Evolutionary conservation across 2,113 vertebrate species (phyloP).

Genomic region (Sitta europaea): DNA sequence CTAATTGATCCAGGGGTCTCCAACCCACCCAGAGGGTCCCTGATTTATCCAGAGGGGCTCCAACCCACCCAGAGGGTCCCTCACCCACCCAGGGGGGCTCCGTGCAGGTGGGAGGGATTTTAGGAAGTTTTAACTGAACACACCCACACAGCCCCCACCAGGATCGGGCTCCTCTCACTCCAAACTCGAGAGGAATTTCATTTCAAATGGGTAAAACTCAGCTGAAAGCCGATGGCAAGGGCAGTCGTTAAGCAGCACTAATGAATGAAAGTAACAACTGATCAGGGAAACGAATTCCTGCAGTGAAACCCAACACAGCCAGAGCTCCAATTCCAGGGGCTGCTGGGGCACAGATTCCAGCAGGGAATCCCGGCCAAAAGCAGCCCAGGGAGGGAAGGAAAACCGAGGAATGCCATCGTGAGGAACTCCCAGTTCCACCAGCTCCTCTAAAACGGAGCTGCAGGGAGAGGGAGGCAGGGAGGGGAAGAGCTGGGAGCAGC

Average conservation of each 20-base stretch:
- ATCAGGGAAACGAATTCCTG: background rate
- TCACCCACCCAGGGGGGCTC: too few relatives aligned
- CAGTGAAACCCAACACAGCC: background rate
- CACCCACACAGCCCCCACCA: background rate
- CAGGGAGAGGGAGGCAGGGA: background rate
- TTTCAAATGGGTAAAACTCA: background rate
- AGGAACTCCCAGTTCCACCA: conserved; percentile 13
- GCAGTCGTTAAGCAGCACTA: background rate
- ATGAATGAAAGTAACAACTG: background rate
- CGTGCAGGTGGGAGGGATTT: background rate
- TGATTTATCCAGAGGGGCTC: too few relatives aligned
- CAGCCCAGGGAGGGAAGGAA: background rate
- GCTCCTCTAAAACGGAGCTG: background rate
- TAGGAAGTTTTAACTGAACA: too few relatives aligned
- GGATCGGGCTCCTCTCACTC: background rate
- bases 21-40: too few relatives aligned
- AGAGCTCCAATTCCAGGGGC: background rate
- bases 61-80: too few relatives aligned
- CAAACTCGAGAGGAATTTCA: background rate
- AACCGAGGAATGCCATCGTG: background rate
- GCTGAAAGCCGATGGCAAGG: background rate
- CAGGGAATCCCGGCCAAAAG: too few relatives aligned
- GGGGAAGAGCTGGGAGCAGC: conserved; percentile 62
- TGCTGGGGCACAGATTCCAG: background rate
- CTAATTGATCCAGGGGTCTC: too few relatives aligned